Base-by-base conservation (phyloP, 2,888 invertebrate genomes). In the Erebia aethiops region DNA sequence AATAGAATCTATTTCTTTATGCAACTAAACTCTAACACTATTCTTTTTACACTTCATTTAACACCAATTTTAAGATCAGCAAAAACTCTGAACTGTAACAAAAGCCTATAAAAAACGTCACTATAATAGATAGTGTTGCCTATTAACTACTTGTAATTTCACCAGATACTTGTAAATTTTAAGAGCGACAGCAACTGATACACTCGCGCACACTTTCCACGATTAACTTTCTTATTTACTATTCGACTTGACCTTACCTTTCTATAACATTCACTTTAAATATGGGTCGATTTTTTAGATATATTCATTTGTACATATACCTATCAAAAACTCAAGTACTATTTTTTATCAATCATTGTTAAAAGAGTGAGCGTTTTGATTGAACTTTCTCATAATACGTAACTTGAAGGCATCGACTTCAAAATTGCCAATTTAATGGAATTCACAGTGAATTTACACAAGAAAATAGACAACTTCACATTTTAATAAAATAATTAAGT, bases 141-240 rank as follows among this genome's bases (percentile, higher is more conserved):
- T 49, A 54, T 62, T 66, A 35, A 35, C 35, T 7, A 66, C 61
- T 61, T 67, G 67, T 67, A 58, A 67, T 71, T 70, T 63, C 71
- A 62, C 67, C 57, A 67, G 62, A 58, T 60, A 69, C 57, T 60
- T 67, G 64, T 69, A 60, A 64, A 62, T 72, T 71, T 69, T 70
- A 69, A 74, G 68, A 74, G 66, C 62, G 70, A 71, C 67, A 85
- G 82, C 83, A 79, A 86, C 84, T 84, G 86, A 87, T 87, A 85
- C 86, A 84, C 81, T 84, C 84, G 85, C 85, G 84, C 87, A 82
- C 87, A 91, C 92, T 92, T 92, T 92, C 91, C 90, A 88, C 88
- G 88, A 91, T 91, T 88, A 91, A 92, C 92, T 92, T 92, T 92
- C 92, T 90, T 89, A 87, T 89, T 89, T 86, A 88, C 89, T 89